Conservation (phyloP, 2,113 vertebrate genomes). For the Bucco capensis region DNA sequence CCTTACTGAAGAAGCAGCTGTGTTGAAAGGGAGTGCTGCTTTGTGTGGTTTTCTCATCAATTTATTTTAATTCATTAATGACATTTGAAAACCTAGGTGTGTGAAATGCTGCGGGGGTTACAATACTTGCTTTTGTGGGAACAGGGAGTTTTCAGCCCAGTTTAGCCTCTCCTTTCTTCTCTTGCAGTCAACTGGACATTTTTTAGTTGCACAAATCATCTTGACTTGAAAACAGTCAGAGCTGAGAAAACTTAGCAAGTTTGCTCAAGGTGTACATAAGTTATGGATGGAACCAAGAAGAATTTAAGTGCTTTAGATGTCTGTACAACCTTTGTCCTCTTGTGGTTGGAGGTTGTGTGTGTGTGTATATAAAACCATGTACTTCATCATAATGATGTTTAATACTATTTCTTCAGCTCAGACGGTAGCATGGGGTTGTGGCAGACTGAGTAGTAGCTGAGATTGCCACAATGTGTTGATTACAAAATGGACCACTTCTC, state of each 20-base stretch:
- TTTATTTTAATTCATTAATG: not conserved
- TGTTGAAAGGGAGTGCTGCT: not conserved
- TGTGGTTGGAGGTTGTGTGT: not conserved
- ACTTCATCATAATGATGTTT: not conserved
- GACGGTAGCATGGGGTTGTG: not conserved
- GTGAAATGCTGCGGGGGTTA: not conserved
- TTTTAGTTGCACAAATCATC: not conserved
- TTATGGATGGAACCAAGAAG: not conserved
- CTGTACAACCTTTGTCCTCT: not conserved
- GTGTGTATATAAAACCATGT: not conserved
- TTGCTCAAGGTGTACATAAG: not conserved
- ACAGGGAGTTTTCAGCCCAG: not conserved
- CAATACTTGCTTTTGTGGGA: not conserved
- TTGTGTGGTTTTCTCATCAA: not conserved
- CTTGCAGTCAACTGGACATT: accelerated
- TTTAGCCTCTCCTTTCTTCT: not conserved
- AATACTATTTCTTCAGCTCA: not conserved
- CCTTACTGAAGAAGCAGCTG: not conserved
- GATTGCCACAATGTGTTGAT: not conserved
- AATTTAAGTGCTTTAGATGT: not conserved
- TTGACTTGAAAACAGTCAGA: not conserved
- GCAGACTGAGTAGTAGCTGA: not conserved
- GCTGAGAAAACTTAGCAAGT: not conserved
- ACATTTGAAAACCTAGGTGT: not conserved
- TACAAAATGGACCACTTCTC: not conserved